Evolutionary conservation across 2,113 vertebrate genomes (phyloP).

Genomic region (Trinectes maculatus): DNA sequence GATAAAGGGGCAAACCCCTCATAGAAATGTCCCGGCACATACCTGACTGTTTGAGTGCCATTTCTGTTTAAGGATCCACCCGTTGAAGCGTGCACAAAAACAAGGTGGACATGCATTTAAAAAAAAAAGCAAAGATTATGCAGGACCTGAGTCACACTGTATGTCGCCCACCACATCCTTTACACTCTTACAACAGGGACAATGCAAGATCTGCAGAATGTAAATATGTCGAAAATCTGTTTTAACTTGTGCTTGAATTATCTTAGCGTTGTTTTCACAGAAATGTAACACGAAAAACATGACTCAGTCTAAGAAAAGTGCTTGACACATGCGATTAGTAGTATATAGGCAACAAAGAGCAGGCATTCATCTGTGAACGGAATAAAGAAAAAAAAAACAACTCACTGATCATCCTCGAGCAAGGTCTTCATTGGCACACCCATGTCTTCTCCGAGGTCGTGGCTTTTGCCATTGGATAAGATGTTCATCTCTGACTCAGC

Average conservation of each 20-base stretch:
- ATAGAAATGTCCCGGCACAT: constrained; percentile 50
- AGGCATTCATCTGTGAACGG: background rate
- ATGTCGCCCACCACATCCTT: constrained; percentile 11
- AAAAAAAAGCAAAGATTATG: constrained; percentile 31
- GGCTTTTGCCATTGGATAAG: constrained; percentile 80
- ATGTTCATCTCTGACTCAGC: constrained; percentile 82
- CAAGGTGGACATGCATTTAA: constrained; percentile 78
- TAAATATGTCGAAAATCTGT: no score
- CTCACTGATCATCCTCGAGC: constrained; percentile 82
- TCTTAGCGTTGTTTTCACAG: constrained; percentile 30
- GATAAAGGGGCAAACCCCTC: background rate
- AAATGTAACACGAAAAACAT: constrained; percentile 40
- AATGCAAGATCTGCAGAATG: no score
- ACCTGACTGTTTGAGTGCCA: constrained; percentile 76
- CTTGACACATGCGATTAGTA: constrained; percentile 18
- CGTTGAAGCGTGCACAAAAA: constrained; percentile 64
- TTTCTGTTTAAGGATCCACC: constrained; percentile 75
- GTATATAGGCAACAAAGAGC: background rate
- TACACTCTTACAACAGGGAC: background rate
- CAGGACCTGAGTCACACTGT: constrained; percentile 45
- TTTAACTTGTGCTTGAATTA: background rate
- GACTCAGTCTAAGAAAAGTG: constrained; percentile 3
- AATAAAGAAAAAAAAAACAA: constrained; percentile 16
- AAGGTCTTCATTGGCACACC: constrained; percentile 73
- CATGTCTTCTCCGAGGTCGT: constrained; percentile 68